phyloP scores from a whole-genome alignment of 2,797 vertebrate species.

The Aselliscus stoliczkanus region DNA sequence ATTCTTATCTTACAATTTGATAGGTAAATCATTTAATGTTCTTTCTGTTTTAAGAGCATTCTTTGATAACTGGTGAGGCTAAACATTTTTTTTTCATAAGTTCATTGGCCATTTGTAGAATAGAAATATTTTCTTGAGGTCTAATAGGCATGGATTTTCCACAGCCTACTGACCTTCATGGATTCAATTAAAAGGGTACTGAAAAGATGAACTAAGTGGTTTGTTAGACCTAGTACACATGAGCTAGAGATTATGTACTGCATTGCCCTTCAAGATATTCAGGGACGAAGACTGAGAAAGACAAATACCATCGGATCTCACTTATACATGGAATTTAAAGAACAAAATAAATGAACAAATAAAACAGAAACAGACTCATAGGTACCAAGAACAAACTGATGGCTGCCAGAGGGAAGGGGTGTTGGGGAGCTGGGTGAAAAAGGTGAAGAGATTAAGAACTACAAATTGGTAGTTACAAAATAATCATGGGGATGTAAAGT shows the following conservation, averaged over 20 bases:
- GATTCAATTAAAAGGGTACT: neutral
- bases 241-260: neutral
- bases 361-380: too few relatives aligned
- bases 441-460: too few relatives aligned
- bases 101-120: neutral
- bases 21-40: neutral
- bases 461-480: too few relatives aligned
- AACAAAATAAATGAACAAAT: too few relatives aligned
- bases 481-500: too few relatives aligned
- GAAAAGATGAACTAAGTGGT: neutral
- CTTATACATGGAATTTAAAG: too few relatives aligned
- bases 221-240: neutral
- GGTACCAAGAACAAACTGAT: too few relatives aligned
- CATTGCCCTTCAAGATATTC: neutral
- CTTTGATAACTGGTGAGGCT: neutral
- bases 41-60: neutral
- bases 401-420: too few relatives aligned
- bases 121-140: conserved; percentile 4
- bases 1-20: neutral
- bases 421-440: too few relatives aligned
- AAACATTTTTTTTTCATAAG: neutral
- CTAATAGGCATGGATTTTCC: neutral
- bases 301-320: too few relatives aligned
- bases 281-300: neutral
- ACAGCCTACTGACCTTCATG: neutral